phyloP scores from a whole-genome alignment of 2,888 invertebrate genomes.

The Octonoba sinensis region DNA sequence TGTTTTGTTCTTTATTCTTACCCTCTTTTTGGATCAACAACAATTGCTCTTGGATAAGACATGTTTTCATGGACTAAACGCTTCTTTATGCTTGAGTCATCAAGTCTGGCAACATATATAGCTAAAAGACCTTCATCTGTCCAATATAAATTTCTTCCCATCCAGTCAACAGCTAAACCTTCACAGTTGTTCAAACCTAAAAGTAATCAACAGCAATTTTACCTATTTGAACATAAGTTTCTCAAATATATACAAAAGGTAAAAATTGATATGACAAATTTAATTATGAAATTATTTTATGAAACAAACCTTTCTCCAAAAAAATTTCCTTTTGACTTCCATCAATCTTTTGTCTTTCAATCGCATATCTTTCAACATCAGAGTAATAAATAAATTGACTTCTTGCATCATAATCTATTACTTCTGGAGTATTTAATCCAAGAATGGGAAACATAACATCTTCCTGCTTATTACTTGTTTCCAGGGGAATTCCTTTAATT shows the following conservation, averaged over 20 bases:
- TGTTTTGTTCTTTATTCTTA: constrained; percentile 67
- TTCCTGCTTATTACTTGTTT: constrained; percentile 67
- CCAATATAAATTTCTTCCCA: constrained; percentile 86
- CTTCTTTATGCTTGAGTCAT: constrained; percentile 75
- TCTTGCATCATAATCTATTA: constrained; percentile 79
- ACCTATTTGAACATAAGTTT: no score
- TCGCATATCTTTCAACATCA: constrained; percentile 75
- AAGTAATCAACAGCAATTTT: not conserved
- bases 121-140: constrained; percentile 80
- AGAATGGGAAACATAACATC: constrained; percentile 81
- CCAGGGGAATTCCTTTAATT: constrained; percentile 78
- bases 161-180: constrained; percentile 87
- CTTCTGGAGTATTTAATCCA: constrained; percentile 77
- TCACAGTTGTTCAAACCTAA: constrained; percentile 77
- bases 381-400: constrained; percentile 78
- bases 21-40: constrained; percentile 79
- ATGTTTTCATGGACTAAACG: constrained; percentile 76
- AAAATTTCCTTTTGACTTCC: constrained; percentile 76
- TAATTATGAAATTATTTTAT: not conserved
- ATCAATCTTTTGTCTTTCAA: constrained; percentile 78
- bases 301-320: constrained; percentile 73
- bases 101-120: constrained; percentile 79
- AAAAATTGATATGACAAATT: no score
- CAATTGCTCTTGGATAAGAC: constrained; percentile 79
- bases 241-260: no score